Conservation (phyloP, 2,888 invertebrate genomes). For the Zeuzera pyrina region DNA sequence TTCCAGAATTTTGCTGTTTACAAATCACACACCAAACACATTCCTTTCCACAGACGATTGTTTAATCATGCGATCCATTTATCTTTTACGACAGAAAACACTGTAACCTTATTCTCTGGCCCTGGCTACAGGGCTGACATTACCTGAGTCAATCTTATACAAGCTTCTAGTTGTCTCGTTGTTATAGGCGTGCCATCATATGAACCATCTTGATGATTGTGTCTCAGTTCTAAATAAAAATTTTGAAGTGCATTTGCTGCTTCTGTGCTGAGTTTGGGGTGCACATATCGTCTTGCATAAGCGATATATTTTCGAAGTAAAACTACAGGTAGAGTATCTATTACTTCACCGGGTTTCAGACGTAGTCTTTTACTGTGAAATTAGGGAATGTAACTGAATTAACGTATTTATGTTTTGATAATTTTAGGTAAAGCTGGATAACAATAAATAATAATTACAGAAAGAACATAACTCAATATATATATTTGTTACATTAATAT, state of each 20-base stretch:
- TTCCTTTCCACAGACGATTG: no score
- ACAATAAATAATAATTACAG: no score
- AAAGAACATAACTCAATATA: no score
- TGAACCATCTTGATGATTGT: conserved; percentile 76
- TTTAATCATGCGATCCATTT: no score
- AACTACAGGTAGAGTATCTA: conserved; percentile 82
- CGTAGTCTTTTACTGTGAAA: conserved; percentile 74
- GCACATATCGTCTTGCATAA: conserved; percentile 90
- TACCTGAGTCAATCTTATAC: conserved; percentile 87
- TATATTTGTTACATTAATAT: no score
- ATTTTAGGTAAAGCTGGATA: no score
- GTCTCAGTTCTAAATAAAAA: conserved; percentile 86
- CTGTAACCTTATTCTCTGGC: background rate
- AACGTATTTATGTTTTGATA: no score
- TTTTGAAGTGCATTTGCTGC: conserved; percentile 81
- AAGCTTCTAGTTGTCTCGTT: conserved; percentile 89
- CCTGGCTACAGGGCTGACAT: conserved; percentile 2
- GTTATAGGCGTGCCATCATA: conserved; percentile 84
- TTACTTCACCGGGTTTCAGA: conserved; percentile 70
- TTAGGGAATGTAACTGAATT: no score
- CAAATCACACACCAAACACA: no score
- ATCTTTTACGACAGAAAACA: no score
- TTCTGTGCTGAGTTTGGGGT: conserved; percentile 81
- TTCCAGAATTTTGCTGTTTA: no score
- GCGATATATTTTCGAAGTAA: conserved; percentile 92